Base-by-base conservation (phyloP, 2,888 invertebrate species). In the Pyrrhosoma nymphula region DNA sequence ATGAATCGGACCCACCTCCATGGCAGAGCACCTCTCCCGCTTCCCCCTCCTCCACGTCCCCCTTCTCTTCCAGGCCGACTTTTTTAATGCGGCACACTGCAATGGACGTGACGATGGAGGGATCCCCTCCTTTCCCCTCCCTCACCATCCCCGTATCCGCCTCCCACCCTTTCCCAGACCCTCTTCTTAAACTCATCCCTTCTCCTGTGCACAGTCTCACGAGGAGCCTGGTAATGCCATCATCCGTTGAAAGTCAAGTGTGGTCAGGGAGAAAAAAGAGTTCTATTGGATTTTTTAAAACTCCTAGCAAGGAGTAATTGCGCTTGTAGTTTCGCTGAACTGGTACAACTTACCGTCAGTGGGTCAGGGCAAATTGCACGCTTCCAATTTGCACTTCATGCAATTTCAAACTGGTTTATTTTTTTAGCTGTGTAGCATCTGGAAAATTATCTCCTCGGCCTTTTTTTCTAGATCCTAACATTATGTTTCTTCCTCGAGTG, bases 61-160 rank as follows among this genome's bases (percentile, higher is more conserved):
- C 63, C 91, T 39, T 23, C 20, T 56, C 69, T n/a, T 20, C 60
- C 91, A 12, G 23, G 35, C 39, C 4, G 39, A n/a, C 30, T 93
- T 93, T 93, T 93, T 60, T 60, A 69, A 93, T 75, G 93, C 93
- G 63, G 93, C 93, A 55, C 69, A 93, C 69, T 93, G 93, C 93
- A 93, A 47, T 69, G 93, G 93, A 69, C 75, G 93, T 93, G 93
- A 75, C 39, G 75, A 55, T 30, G 69, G 93, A 75, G 69, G 12
- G 0, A 16, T n/a, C n/a, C 90, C 30, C 14, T n/a, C 56, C 60
- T 18, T 30, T n/a, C 56, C 18, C 4, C 20, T 20, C 26, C 39
- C 2, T 26, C 18, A 47, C 26, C 60, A 20, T 60, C 60, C 60
- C 60, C 60, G 20, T 60, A 16, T 55, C 55, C 89, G 3, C 8